These are phyloP conservation scores for Actinia tenebrosa DNA, from an alignment of 64 coral and sea anemone species.

Conservation along the genomic window DNA sequence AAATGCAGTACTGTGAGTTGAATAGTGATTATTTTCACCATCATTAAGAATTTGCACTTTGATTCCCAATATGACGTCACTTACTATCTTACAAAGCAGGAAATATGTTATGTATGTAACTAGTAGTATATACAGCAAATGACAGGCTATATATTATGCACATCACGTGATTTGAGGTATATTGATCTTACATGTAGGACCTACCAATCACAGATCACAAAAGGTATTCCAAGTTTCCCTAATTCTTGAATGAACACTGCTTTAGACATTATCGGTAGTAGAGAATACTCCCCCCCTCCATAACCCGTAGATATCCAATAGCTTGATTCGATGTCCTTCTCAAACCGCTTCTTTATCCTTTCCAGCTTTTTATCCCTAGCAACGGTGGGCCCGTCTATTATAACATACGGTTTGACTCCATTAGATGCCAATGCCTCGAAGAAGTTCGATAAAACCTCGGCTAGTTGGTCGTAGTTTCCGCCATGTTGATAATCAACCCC, in stretches of 20 bases:
- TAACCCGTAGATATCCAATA: slow-evolving; percentile 25
- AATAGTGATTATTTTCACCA: no score
- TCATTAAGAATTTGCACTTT: no score
- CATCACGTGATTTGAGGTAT: no score
- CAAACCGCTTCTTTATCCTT: slow-evolving; percentile 25
- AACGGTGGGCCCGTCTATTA: slow-evolving; percentile 62
- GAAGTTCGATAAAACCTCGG: slow-evolving; percentile 28
- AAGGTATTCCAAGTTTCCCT: slow-evolving; percentile 32
- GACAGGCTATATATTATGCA: no score
- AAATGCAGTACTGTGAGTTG: no score
- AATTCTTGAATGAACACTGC: slow-evolving; percentile 50
- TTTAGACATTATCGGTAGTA: slow-evolving; percentile 42
- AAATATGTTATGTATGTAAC: no score
- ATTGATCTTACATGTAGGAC: neutral
- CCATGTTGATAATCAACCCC: slow-evolving; percentile 52
- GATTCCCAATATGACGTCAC: no score
- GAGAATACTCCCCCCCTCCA: neutral
- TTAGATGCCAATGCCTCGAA: slow-evolving; percentile 37
- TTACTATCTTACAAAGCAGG: no score
- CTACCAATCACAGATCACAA: slow-evolving; percentile 71
- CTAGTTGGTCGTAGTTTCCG: slow-evolving; percentile 57
- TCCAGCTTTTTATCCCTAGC: slow-evolving; percentile 62
- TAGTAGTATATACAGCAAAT: neutral
- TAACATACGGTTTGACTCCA: slow-evolving; percentile 37
- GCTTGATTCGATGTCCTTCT: slow-evolving; percentile 22